These are phyloP conservation scores for Ceuthmochares aereus DNA, from an alignment of 2,113 vertebrate genomes.

Conservation along the genomic window DNA sequence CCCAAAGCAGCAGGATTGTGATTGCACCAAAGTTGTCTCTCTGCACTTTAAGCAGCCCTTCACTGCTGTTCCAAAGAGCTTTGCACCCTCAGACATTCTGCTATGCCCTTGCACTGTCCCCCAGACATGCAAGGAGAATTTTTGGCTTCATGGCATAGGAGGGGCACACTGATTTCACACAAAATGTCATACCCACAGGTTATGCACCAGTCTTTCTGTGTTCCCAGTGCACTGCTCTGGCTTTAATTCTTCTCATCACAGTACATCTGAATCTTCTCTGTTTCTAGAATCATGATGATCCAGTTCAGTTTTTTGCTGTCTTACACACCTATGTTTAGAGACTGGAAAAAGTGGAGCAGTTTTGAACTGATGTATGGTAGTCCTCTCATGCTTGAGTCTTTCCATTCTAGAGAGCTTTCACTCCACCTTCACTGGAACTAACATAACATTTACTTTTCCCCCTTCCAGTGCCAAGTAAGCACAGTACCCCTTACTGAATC, in stretches of 20 bases:
- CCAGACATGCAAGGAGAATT: background rate
- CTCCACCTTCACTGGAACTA: background rate
- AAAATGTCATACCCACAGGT: background rate
- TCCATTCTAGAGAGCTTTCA: background rate
- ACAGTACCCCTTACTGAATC: background rate
- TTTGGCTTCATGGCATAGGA: background rate
- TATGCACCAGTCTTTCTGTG: background rate
- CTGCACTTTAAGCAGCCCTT: background rate
- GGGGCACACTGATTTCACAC: background rate
- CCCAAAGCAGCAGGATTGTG: background rate
- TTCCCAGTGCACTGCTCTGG: background rate
- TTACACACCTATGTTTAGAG: background rate
- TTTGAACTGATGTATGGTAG: background rate
- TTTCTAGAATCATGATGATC: background rate
- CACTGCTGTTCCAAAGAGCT: background rate
- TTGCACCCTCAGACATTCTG: background rate
- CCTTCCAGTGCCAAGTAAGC: background rate
- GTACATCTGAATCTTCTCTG: background rate
- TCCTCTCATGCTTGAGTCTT: background rate
- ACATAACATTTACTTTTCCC: background rate
- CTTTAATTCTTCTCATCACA: background rate
- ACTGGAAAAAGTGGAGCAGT: background rate
- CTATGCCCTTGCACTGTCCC: background rate
- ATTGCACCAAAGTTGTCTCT: background rate
- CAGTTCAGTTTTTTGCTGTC: background rate